Evolutionary conservation across 2,113 vertebrate species (phyloP), one percentile per base, ranked within the genome.

Genomic region (Epinephelus fuscoguttatus): DNA sequence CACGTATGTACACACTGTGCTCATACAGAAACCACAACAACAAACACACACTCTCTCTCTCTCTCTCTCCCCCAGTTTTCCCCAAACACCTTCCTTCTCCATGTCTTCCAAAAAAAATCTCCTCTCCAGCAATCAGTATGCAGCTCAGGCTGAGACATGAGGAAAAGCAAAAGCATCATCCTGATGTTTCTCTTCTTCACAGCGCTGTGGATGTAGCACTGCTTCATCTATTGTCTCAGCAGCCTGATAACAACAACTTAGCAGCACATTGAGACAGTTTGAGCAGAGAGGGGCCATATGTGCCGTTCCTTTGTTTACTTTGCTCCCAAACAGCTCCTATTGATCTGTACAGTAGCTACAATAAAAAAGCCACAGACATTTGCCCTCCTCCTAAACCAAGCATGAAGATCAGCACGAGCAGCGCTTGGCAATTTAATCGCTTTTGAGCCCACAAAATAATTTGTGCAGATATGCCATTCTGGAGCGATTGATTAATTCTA

Each of bases 291-390:
- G 33, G 89, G 81, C 88, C 93, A 93, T 90, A 92, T 90, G 89
- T 88, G 79, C 82, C 8, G 52, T 81, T 87, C 87, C 90, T 92
- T 94, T 93, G 88, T 93, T 94, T 92, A 91, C 91, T 81, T 82
- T 76, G 87, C 87, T 89, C 66, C 75, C 84, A 82, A 92, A 90
- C 89, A 90, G 79, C 83, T 62, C 75, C 67, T 90, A 92, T 93
- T 94, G 93, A 94, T 93, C 78, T 56, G 87, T 92, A 94, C 92
- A 93, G 93, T 93, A 85, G 88, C 89, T 69, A 85, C 78, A 87
- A 88, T 79, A 77, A 80, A 70, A 82, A 73, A 56, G 68, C 71
- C 88, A 86, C 89, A 92, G 92, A 94, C 89, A 90, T 91, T 92
- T 93, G 89, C 81, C 90, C 90, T 92, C 84, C 56, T 84, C 85